Conservation (phyloP, 2,888 invertebrate genomes). For the Arrhopalites spinosus region DNA sequence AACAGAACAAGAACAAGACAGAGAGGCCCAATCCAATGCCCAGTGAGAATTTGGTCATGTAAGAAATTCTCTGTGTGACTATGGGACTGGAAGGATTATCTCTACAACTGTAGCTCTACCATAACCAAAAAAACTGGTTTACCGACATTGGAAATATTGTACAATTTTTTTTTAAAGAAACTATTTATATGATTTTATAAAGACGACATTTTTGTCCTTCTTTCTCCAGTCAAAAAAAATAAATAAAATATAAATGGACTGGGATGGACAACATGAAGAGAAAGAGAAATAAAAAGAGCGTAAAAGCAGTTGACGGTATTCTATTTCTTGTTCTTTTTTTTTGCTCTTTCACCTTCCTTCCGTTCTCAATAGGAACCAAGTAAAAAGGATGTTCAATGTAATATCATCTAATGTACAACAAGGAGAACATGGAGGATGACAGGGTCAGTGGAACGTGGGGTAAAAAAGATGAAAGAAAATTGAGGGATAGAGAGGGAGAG, state of each 20-base stretch:
- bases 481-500: neutral
- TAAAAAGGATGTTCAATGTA: neutral
- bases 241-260: neutral
- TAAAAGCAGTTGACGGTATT: neutral
- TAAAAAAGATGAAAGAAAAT: neutral
- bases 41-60: no score
- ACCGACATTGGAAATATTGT: neutral
- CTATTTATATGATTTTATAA: neutral
- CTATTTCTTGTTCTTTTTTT: neutral
- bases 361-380: neutral
- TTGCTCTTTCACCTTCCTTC: conserved; percentile 18
- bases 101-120: no score
- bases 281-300: neutral
- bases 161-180: no score
- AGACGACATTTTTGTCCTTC: neutral
- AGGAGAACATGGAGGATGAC: neutral
- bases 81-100: no score
- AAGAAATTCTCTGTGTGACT: no score
- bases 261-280: neutral
- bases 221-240: neutral
- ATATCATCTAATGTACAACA: neutral
- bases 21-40: no score
- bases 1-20: no score
- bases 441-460: neutral
- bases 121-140: neutral